phyloP scores from a whole-genome alignment of 2,113 vertebrate species.

The Aramus guarauna region DNA sequence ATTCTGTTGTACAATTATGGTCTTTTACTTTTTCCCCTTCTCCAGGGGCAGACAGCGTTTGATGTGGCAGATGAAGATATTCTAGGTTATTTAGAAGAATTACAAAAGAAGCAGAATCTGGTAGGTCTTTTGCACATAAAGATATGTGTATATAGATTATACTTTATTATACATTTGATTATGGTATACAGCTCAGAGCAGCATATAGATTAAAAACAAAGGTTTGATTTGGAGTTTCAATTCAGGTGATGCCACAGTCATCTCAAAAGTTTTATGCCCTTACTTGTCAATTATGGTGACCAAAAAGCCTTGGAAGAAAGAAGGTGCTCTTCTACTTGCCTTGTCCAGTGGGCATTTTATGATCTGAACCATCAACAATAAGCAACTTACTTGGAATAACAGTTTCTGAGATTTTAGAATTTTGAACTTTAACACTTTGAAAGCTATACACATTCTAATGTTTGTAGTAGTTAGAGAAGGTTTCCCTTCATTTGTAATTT shows the following conservation, averaged over 20 bases:
- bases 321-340: background rate
- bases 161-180: background rate
- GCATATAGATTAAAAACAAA: background rate
- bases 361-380: background rate
- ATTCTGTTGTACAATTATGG: background rate
- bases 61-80: slow-evolving; percentile 98
- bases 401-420: background rate
- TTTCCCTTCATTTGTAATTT: background rate
- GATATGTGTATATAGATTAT: background rate
- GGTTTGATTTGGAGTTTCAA: background rate
- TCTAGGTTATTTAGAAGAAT: slow-evolving; percentile 94
- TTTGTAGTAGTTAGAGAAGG: background rate
- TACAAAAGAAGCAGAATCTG: slow-evolving; percentile 97
- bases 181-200: background rate
- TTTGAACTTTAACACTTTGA: background rate
- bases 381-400: background rate
- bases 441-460: background rate
- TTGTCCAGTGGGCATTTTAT: background rate
- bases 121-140: slow-evolving; percentile 68
- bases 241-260: background rate
- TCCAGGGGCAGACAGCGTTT: slow-evolving; percentile 94
- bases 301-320: background rate
- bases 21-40: slow-evolving; percentile 3
- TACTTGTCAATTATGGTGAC: background rate
- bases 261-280: background rate